phyloP scores from a whole-genome alignment of 2,797 vertebrate genomes.

The Danionella dracula region DNA sequence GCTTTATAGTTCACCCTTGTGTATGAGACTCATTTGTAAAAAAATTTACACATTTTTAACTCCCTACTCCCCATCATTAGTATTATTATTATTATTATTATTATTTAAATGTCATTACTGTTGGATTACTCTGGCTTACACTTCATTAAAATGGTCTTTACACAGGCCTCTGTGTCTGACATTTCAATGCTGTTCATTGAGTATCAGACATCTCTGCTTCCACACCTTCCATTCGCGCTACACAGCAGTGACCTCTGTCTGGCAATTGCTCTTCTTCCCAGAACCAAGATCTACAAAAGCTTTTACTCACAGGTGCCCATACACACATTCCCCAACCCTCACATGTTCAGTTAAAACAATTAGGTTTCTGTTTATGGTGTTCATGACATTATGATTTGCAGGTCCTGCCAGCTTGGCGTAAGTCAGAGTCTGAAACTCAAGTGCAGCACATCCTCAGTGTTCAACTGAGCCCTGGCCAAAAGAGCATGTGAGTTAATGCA shows the following conservation, averaged over 20 bases:
- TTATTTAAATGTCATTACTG: too few relatives aligned
- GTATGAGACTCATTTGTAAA: too few relatives aligned
- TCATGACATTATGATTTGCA: constrained; percentile 52
- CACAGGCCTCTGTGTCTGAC: constrained; percentile 75
- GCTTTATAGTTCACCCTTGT: too few relatives aligned
- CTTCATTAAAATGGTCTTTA: constrained; percentile 28
- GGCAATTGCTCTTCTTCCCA: constrained; percentile 82
- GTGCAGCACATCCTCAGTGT: constrained; percentile 76
- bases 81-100: too few relatives aligned
- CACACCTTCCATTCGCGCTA: constrained; percentile 83
- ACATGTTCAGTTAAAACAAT: not conserved
- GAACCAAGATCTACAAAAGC: constrained; percentile 80
- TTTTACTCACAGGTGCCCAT: constrained; percentile 57
- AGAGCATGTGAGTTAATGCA: constrained; percentile 73
- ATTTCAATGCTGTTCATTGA: constrained; percentile 81
- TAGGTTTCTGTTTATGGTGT: not conserved
- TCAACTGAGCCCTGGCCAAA: constrained; percentile 77
- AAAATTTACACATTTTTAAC: too few relatives aligned
- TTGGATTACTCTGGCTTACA: not conserved
- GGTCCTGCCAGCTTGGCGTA: constrained; percentile 86
- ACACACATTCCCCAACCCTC: not conserved
- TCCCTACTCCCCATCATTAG: too few relatives aligned
- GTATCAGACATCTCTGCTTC: constrained; percentile 74
- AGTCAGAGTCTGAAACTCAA: constrained; percentile 66
- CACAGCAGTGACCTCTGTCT: constrained; percentile 72